phyloP scores from a whole-genome alignment of 1,140 invertebrate species.

The Hypsibius dujardini region DNA sequence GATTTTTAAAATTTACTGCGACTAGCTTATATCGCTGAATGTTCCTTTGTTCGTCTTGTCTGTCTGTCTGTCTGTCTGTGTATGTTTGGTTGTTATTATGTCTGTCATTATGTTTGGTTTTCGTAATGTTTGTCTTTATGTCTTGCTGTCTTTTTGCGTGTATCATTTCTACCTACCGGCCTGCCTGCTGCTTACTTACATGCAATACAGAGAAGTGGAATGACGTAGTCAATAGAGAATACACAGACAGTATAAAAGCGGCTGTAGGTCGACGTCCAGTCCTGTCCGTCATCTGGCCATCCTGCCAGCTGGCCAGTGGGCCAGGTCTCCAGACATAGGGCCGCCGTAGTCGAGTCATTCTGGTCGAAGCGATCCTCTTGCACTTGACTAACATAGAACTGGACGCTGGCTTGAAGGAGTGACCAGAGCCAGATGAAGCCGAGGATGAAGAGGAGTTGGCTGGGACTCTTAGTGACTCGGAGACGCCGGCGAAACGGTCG shows the following conservation, averaged over 20 bases:
- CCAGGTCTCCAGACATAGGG: conserved; percentile 11
- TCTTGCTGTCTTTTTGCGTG: no score
- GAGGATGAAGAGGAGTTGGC: background rate
- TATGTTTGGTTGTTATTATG: no score
- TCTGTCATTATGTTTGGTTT: no score
- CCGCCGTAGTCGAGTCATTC: background rate
- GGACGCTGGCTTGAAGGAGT: background rate
- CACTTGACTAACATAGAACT: conserved; percentile 12
- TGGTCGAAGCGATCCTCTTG: background rate
- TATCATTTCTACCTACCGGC: no score
- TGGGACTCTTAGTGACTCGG: background rate
- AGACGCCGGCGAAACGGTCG: background rate
- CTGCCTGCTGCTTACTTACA: background rate
- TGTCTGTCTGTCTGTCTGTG: no score
- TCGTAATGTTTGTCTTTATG: no score
- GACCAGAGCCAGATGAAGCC: conserved; percentile 16
- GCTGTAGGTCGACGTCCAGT: background rate
- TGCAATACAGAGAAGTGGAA: conserved; percentile 1
- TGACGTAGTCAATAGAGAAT: conserved; percentile 9
- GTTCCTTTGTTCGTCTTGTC: no score
- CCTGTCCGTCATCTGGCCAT: background rate
- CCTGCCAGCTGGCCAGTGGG: background rate
- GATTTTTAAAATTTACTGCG: no score
- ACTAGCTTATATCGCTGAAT: no score
- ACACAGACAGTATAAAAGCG: conserved; percentile 3